Conservation (phyloP, 2,888 invertebrate species). For the Electrophaes corylata region DNA sequence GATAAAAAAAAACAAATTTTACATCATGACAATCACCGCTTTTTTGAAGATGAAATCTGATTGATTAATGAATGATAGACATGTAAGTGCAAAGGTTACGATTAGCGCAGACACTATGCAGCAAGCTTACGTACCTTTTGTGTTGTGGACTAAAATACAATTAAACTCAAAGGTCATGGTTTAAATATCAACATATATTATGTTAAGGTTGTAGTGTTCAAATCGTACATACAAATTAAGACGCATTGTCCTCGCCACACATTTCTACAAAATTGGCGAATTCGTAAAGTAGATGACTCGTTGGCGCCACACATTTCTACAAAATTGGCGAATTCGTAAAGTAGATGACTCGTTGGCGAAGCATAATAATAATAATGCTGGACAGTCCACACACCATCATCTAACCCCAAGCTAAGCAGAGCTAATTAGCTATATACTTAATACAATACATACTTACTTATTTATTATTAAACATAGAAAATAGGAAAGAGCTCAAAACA, state of each 20-base stretch:
- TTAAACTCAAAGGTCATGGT: constrained; percentile 24
- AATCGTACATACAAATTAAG: background rate
- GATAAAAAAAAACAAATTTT: no score
- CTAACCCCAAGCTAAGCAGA: no score
- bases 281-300: background rate
- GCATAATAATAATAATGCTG: no score
- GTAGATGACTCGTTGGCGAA: background rate
- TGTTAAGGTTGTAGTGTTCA: background rate
- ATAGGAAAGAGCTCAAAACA: no score
- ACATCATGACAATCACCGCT: background rate
- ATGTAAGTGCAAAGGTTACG: constrained; percentile 42
- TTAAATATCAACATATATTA: background rate
- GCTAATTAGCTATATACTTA: no score
- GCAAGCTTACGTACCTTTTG: constrained; percentile 31
- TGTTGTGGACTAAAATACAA: constrained; percentile 24
- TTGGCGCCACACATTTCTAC: background rate
- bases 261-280: background rate
- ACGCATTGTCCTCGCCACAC: background rate
- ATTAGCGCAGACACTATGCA: constrained; percentile 31
- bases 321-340: background rate
- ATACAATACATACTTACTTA: no score
- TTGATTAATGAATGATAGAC: constrained; percentile 30
- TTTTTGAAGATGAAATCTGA: constrained; percentile 1
- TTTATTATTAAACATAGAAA: no score
- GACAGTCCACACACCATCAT: no score